Percentiles rank a stretch among this genome's conserved stretches.
Conservation (phyloP, 2,113 vertebrate species). For the Prunella fulvescens region DNA sequence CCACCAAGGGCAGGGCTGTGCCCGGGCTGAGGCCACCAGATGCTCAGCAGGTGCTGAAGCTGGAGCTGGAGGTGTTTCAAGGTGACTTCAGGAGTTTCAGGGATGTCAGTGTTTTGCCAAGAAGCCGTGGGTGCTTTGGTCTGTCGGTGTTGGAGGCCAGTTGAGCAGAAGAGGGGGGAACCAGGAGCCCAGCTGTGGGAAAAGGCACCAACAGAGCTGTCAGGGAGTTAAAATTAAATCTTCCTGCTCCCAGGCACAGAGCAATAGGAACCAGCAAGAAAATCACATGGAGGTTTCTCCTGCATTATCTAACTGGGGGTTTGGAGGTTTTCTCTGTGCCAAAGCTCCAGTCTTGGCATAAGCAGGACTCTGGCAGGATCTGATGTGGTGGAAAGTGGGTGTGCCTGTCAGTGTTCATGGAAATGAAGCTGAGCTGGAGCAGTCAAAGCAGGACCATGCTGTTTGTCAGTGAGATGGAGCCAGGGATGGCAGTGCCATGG, state of each 20-base stretch:
- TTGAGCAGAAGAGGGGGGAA: background rate
- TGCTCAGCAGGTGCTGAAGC: background rate
- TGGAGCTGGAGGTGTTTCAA: background rate
- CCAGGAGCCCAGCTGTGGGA: background rate
- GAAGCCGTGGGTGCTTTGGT: background rate
- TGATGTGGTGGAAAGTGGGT: background rate
- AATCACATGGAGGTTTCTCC: background rate
- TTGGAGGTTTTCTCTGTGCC: background rate
- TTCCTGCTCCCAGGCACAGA: background rate
- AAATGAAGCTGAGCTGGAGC: background rate
- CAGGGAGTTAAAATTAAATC: background rate
- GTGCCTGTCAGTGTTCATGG: background rate
- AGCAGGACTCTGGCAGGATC: background rate
- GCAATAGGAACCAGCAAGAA: background rate
- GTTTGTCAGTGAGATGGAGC: background rate
- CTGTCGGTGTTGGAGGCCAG: background rate
- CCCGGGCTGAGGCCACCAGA: background rate
- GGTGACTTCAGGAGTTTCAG: background rate
- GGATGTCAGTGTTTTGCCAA: background rate
- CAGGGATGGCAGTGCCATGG: accelerated
- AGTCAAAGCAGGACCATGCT: accelerated
- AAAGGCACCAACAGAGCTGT: background rate
- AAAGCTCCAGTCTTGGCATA: background rate
- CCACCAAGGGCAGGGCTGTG: background rate
- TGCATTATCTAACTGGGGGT: too few species aligned